These are phyloP conservation scores for Picus viridis DNA, from an alignment of 2,797 vertebrate genomes.

Conservation along the genomic window DNA sequence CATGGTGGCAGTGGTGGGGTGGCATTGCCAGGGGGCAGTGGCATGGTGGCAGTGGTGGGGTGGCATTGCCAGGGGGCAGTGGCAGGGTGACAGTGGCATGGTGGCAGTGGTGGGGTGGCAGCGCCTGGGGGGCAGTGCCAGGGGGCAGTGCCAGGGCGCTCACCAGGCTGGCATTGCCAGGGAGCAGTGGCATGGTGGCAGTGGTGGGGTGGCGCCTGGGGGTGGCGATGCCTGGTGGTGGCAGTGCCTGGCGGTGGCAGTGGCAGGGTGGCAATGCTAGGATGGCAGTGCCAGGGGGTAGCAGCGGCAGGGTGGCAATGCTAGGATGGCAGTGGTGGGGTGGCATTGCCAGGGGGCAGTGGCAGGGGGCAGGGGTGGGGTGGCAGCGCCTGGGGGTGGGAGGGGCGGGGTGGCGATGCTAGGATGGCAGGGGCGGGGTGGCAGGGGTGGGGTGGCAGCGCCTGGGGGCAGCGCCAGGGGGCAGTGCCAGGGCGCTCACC, in stretches of 20 bases:
- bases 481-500: slow-evolving; percentile 70
- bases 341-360: neutral
- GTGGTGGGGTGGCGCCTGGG: too few relatives aligned
- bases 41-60: too few relatives aligned
- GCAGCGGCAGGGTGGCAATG: too few relatives aligned
- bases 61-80: too few relatives aligned
- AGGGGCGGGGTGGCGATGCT: too few relatives aligned
- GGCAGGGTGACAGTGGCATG: too few relatives aligned
- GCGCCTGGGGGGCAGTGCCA: neutral
- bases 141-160: neutral
- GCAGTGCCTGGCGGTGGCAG: neutral
- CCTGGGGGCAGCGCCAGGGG: too few relatives aligned
- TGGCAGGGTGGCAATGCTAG: slow-evolving; percentile 1
- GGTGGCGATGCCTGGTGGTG: too few relatives aligned
- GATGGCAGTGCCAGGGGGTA: neutral
- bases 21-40: neutral
- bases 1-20: too few relatives aligned
- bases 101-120: neutral
- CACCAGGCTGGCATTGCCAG: neutral
- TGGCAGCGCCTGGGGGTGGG: too few relatives aligned
- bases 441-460: neutral
- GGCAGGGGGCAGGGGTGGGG: too few relatives aligned
- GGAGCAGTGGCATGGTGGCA: neutral
- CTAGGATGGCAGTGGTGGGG: too few relatives aligned
- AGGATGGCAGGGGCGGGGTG: neutral